Evolutionary conservation across 2,113 vertebrate genomes (phyloP).

Genomic region (Cebus imitator): DNA sequence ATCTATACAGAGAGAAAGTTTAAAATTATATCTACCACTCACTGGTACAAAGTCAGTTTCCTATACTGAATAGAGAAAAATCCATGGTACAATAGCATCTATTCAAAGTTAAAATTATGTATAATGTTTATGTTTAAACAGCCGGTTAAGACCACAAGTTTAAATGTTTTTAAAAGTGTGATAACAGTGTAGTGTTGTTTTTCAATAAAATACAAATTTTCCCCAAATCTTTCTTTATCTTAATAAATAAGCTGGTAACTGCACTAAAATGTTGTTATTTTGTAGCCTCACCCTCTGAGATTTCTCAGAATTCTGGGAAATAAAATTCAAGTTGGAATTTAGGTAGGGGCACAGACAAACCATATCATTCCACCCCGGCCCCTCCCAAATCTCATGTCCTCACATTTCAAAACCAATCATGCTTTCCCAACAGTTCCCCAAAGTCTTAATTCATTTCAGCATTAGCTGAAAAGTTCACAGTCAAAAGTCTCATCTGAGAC

Average conservation of each 20-base stretch:
- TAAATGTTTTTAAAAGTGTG: neutral
- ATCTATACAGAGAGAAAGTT: slow-evolving; percentile 8
- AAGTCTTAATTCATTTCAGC: no score
- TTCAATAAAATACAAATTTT: slow-evolving; percentile 3
- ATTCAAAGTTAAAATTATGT: slow-evolving; percentile 12
- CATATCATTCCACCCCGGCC: no score
- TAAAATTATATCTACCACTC: slow-evolving; percentile 28
- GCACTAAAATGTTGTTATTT: neutral
- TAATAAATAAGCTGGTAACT: neutral
- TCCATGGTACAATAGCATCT: neutral
- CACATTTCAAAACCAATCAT: no score
- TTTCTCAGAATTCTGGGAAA: neutral
- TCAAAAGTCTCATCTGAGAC: no score
- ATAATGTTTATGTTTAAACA: slow-evolving; percentile 31
- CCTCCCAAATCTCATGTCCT: no score
- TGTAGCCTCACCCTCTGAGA: neutral
- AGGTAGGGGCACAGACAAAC: no score
- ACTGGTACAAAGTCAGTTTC: slow-evolving; percentile 41
- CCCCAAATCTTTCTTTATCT: slow-evolving; percentile 17
- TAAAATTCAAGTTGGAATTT: no score
- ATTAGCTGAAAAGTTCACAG: no score
- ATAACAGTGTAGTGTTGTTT: neutral
- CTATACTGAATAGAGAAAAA: neutral
- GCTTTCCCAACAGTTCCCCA: no score
- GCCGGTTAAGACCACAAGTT: neutral